Percentiles rank a stretch among this genome's conserved stretches.
phyloP scores from a whole-genome alignment of 2,113 vertebrate genomes.

The Python bivittatus region DNA sequence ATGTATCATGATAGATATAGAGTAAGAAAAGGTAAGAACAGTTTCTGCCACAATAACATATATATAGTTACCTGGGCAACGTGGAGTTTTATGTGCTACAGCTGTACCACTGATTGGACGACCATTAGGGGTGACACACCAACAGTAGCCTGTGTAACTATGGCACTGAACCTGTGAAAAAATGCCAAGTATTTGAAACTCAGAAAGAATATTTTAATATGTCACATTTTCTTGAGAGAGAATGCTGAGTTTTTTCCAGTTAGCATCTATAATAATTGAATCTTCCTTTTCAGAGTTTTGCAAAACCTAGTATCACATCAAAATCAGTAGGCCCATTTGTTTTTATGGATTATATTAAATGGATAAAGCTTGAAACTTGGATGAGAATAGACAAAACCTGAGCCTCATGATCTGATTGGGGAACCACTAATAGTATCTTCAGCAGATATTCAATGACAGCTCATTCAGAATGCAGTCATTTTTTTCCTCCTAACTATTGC shows the following conservation, averaged over 20 bases:
- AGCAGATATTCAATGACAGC: background rate
- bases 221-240: rapidly evolving
- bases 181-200: slow-evolving; percentile 1
- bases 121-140: slow-evolving; percentile 94
- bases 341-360: background rate
- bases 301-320: background rate
- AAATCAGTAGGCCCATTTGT: background rate
- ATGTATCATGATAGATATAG: background rate
- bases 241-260: background rate
- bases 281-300: background rate
- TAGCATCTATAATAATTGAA: background rate
- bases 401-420: background rate
- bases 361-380: background rate
- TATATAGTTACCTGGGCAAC: slow-evolving; percentile 85
- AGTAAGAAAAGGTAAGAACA: background rate
- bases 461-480: background rate
- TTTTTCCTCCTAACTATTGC: background rate
- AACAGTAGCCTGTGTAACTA: slow-evolving; percentile 97
- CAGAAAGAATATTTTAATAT: background rate
- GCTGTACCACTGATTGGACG: slow-evolving; percentile 94
- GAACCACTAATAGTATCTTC: background rate
- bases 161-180: slow-evolving; percentile 90
- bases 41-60: background rate
- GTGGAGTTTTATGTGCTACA: slow-evolving; percentile 95
- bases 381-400: background rate